Percentiles rank a stretch among this genome's conserved stretches.
Conservation (phyloP, 2,888 invertebrate species). For the Thysanoteuthis rhombus region DNA sequence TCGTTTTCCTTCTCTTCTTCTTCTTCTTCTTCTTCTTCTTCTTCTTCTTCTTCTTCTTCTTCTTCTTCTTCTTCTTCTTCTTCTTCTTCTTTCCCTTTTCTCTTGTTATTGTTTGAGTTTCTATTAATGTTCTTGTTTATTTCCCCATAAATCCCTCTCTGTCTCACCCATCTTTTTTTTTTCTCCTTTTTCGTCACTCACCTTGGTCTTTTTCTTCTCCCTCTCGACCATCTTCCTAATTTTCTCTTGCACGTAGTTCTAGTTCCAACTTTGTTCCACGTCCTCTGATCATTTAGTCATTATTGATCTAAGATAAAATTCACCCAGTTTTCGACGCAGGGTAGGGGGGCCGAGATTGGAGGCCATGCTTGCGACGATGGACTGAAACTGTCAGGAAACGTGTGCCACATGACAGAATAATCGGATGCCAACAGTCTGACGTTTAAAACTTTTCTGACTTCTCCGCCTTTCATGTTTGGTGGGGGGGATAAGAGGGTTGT, state of each 20-base stretch:
- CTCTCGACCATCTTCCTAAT: too few species aligned
- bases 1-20: background rate
- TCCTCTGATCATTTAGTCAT: background rate
- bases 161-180: background rate
- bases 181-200: background rate
- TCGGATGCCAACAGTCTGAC: slow-evolving; percentile 12
- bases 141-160: too few species aligned
- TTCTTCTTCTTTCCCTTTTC: background rate
- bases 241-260: too few species aligned
- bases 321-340: background rate
- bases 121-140: too few species aligned
- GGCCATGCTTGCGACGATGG: background rate
- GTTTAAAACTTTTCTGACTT: slow-evolving; percentile 12
- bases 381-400: background rate
- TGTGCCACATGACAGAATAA: slow-evolving; percentile 12
- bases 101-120: background rate
- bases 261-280: too few species aligned
- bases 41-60: background rate
- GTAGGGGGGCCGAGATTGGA: background rate
- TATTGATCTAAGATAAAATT: background rate
- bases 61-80: background rate
- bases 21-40: background rate
- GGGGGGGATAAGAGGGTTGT: background rate
- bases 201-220: background rate
- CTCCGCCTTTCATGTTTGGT: background rate